phyloP scores from a whole-genome alignment of 2,888 invertebrate species.

The Tetanocera ferruginea region DNA sequence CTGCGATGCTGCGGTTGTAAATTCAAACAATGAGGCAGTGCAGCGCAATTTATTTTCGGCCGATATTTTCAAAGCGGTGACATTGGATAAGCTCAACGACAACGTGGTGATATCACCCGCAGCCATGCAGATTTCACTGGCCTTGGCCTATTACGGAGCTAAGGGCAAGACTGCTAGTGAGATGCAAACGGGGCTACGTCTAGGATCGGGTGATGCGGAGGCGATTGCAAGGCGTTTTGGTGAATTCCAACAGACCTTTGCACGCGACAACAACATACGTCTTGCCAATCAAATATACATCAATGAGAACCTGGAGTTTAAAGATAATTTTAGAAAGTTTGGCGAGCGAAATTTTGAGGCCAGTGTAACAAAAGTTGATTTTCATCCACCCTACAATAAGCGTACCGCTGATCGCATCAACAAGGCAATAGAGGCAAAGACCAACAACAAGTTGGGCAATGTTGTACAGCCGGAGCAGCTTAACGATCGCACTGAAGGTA shows the following conservation, averaged over 20 bases:
- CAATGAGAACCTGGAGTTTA: slow-evolving; percentile 73
- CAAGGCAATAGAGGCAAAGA: slow-evolving; percentile 82
- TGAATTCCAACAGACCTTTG: slow-evolving; percentile 58
- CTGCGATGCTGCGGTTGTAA: slow-evolving; percentile 39
- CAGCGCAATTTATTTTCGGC: slow-evolving; percentile 61
- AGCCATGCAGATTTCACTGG: slow-evolving; percentile 80
- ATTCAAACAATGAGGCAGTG: slow-evolving; percentile 39
- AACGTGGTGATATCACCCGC: slow-evolving; percentile 83
- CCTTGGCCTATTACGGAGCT: slow-evolving; percentile 81
- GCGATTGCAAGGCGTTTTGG: slow-evolving; percentile 59
- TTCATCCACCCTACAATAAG: slow-evolving; percentile 71
- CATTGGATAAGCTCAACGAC: slow-evolving; percentile 72
- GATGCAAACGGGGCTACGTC: slow-evolving; percentile 73
- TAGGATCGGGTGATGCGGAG: slow-evolving; percentile 58
- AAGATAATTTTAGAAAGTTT: slow-evolving; percentile 73
- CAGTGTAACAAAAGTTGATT: slow-evolving; percentile 77
- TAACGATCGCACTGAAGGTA: slow-evolving; percentile 63
- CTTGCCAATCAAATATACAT: slow-evolving; percentile 83
- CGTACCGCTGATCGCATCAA: slow-evolving; percentile 78
- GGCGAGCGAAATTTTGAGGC: slow-evolving; percentile 78
- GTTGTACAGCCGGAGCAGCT: slow-evolving; percentile 74
- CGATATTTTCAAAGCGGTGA: slow-evolving; percentile 70
- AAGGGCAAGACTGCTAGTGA: slow-evolving; percentile 75
- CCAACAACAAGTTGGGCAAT: slow-evolving; percentile 84
- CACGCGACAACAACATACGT: slow-evolving; percentile 65